Evolutionary conservation across 2,888 invertebrate genomes (phyloP), one percentile per base, ranked within the genome.

Genomic region (Podotricha telesiphe): DNA sequence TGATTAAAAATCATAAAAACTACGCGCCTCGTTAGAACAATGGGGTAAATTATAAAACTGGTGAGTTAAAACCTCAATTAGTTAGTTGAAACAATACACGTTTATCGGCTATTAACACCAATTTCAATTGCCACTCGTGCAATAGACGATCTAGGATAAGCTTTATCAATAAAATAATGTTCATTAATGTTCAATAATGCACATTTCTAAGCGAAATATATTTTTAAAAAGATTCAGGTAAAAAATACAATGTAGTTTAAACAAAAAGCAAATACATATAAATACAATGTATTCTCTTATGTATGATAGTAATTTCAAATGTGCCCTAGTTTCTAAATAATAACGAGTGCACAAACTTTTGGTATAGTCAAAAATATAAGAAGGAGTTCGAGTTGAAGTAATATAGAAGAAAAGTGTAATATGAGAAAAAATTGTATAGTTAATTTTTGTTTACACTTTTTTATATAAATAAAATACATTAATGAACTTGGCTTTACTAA

Each of bases 21-120:
- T 50, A 48, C 55, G 66, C 68, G 68, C 70, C 67, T 63, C 59
- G 68, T 51, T 61, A 65, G 37, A 67, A 72, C 72, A 72, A 72
- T 72, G 65, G 68, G 58, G 62, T 66, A 53, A 17, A 69, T 68
- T 68, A 70, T 51, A 64, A 68, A 73, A 68, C 62, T 48, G 55
- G 56, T 61, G 51, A 73, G 34, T 61, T 68, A 67, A 61, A 64
- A 67, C 66, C 45, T 59, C 48, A 56, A 48, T 62, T 62, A 48
- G 40, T 53, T 62, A 47, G 34, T 51, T 34, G 65, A 69, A 71
- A 73, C 73, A 73, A 71, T 73, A 64, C 55, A 67, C 66, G 61
- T 67, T 73, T 65, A 69, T 71, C 67, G 50, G 37, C 69, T 69
- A 71, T 73, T 73, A 73, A 73, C 73, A 71, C 73, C 62, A 64